Conservation (phyloP, 2,797 vertebrate species). For the Cephalopachus bancanus region DNA sequence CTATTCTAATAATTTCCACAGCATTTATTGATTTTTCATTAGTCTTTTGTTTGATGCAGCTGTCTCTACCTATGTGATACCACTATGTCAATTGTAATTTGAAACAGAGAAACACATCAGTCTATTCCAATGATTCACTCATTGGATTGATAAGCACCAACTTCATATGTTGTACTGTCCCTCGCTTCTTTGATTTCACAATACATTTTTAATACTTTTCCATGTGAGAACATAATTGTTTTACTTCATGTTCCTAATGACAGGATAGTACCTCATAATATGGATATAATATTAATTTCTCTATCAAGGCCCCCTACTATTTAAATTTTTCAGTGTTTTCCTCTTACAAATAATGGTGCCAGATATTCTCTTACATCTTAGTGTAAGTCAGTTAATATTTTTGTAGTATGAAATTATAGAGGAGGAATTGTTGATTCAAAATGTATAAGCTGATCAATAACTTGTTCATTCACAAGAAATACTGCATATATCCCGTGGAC, state of each 20-base stretch:
- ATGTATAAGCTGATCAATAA: neutral
- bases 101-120: conserved; percentile 14
- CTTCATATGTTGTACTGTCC: neutral
- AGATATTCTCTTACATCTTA: neutral
- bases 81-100: conserved; percentile 8
- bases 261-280: neutral
- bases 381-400: neutral
- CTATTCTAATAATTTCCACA: conserved; percentile 7
- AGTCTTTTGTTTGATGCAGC: conserved; percentile 48
- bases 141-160: neutral
- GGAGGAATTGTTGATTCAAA: neutral
- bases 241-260: neutral
- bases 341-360: neutral
- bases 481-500: no score
- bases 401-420: neutral
- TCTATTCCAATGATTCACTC: neutral
- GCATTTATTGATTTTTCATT: neutral
- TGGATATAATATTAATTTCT: neutral
- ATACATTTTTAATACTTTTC: neutral
- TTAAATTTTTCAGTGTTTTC: neutral
- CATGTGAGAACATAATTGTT: neutral
- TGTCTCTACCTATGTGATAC: conserved; percentile 53
- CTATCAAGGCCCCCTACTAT: neutral
- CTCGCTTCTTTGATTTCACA: neutral
- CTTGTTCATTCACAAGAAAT: neutral